phyloP scores from a whole-genome alignment of 2,888 invertebrate genomes.

The Ochropleura plecta region DNA sequence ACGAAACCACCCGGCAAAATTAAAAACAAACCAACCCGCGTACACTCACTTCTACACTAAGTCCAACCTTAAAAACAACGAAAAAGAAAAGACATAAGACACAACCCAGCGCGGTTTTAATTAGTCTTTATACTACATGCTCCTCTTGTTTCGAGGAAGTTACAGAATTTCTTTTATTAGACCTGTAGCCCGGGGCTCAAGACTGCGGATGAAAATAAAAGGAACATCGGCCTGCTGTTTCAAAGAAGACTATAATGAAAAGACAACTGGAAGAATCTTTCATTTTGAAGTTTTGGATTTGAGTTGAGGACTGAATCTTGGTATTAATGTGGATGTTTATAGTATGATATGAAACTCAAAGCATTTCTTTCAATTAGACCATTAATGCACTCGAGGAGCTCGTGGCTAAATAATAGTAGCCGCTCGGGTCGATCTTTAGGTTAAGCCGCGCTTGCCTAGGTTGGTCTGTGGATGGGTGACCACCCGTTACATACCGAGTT shows the following conservation, averaged over 20 bases:
- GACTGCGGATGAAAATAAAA: conserved; percentile 26
- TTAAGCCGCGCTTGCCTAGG: no score
- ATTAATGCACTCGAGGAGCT: no score
- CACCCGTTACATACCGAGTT: no score
- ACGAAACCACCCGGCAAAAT: no score
- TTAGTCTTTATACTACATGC: conserved; percentile 41
- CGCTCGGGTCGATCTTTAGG: no score
- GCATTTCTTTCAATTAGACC: no score
- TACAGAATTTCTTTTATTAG: conserved; percentile 54
- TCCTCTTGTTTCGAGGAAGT: conserved; percentile 41
- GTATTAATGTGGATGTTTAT: conserved; percentile 1
- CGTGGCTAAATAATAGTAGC: no score
- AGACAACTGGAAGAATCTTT: conserved; percentile 42
- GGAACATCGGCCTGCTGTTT: conserved; percentile 12
- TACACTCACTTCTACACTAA: neutral
- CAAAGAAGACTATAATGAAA: conserved; percentile 48
- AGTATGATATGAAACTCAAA: neutral
- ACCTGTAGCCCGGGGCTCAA: conserved; percentile 25
- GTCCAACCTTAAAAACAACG: neutral
- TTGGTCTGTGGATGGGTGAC: no score
- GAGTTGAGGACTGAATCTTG: conserved; percentile 13
- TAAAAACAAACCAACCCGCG: no score
- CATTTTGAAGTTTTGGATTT: conserved; percentile 37
- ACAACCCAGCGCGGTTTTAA: conserved; percentile 28
- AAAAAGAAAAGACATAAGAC: neutral